Percentiles rank a stretch among this genome's conserved stretches.
Conservation (phyloP, 2,888 invertebrate genomes). For the Zaprionus lineosus region DNA sequence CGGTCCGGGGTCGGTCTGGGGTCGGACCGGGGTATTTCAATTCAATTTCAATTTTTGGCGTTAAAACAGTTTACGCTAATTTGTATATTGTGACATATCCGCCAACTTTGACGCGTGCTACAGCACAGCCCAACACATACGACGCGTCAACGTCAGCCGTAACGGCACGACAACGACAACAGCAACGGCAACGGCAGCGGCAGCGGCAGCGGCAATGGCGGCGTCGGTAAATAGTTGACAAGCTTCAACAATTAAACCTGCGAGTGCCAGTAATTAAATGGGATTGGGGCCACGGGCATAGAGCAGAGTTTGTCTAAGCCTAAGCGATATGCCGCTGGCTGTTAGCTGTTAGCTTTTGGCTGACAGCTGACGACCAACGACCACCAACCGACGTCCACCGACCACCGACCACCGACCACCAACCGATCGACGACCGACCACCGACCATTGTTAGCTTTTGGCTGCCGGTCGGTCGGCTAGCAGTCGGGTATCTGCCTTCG, state of each 20-base stretch:
- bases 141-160: background rate
- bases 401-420: too few relatives aligned
- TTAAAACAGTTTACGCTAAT: conserved; percentile 78
- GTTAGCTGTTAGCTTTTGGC: too few relatives aligned
- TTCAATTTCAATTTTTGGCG: conserved; percentile 39
- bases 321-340: conserved; percentile 8
- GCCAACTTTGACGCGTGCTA: conserved; percentile 57
- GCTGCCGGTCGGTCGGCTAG: too few relatives aligned
- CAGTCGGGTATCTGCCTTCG: too few relatives aligned
- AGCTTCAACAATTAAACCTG: conserved; percentile 65
- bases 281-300: conserved; percentile 68
- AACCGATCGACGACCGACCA: too few relatives aligned
- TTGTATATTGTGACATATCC: conserved; percentile 67
- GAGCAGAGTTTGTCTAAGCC: conserved; percentile 17
- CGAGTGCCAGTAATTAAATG: conserved; percentile 57
- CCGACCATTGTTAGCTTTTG: too few relatives aligned
- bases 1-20: too few relatives aligned
- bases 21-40: too few relatives aligned
- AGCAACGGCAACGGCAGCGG: background rate
- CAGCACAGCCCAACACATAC: too few relatives aligned
- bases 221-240: conserved; percentile 61
- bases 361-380: too few relatives aligned
- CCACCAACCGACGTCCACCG: too few relatives aligned
- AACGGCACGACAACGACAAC: conserved; percentile 13
- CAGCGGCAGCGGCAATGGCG: conserved; percentile 9